Evolutionary conservation across 2,888 invertebrate species (phyloP), one percentile per base, ranked within the genome.

Genomic region (Euplagia quadripunctaria): DNA sequence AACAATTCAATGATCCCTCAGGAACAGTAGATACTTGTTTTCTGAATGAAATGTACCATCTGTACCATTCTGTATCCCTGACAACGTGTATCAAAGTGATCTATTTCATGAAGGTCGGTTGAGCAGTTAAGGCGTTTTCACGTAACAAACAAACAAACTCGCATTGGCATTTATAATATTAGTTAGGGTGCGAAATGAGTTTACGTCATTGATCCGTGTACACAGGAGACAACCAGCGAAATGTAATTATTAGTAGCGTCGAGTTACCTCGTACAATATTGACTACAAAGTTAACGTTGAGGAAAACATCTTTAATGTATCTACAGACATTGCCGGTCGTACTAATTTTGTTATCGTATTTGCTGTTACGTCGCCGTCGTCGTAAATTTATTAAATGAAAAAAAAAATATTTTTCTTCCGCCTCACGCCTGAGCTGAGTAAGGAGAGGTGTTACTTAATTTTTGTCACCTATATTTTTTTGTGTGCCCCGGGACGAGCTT

Each of bases 391-490:
- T 61, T 61, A 31, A 61, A 61, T 31, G 61, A 31, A 31, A 31
- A 61, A 31, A 58, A 61, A 61, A 14, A 61, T 61, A 61, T 31
- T 14, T 61, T 14, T 31, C 14, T 61, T 14, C 31, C 7, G 31
- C 31, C 12, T 61, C 20, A 61, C 14, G 61, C 61, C 61, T 31
- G 6, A 20, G 31, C 31, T 31, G 31, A 20, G 12, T 31, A 12
- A 20, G 14, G 31, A 61, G 61, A 61, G 61, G 31, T 61, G 31
- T 6, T 61, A 14, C 61, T 31, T 61, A 61, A 61, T 61, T 31
- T 61, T 61, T 31, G 20, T 61, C 61, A 61, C 61, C 61, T 61
- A 14, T 61, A 61, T 31, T 61, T 31, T 58, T 58, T 58, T 58
- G 58, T 61, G 61, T 31, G 14, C 61, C 31, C 6, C 2, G 58